Evolutionary conservation across 64 coral and sea anemone genomes (phyloP).

Genomic region (Montipora foliosa): DNA sequence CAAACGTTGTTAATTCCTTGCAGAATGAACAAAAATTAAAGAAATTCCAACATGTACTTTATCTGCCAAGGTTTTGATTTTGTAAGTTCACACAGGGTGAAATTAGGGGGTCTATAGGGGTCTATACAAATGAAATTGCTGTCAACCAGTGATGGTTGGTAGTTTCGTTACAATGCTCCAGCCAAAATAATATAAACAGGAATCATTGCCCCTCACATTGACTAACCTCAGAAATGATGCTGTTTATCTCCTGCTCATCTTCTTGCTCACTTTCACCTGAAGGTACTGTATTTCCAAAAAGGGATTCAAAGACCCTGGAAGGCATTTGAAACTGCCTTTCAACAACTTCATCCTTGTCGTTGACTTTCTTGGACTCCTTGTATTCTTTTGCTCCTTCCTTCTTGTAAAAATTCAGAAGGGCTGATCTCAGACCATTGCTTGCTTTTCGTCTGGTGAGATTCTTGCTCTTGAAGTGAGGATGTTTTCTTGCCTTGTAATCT

Average conservation of each 20-base stretch:
- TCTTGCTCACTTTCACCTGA: background rate
- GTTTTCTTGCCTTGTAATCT: constrained; percentile 10
- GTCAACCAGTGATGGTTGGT: too few species aligned
- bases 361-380: constrained; percentile 24
- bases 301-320: constrained; percentile 5
- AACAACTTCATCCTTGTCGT: background rate
- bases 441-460: background rate
- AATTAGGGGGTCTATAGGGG: too few species aligned
- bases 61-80: too few species aligned
- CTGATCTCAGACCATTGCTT: constrained; percentile 26
- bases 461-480: constrained; percentile 20
- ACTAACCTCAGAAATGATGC: background rate
- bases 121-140: too few species aligned
- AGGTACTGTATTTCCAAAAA: background rate
- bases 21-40: too few species aligned
- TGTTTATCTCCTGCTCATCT: constrained; percentile 2
- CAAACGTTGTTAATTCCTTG: too few species aligned
- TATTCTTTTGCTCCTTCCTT: constrained; percentile 44
- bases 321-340: constrained; percentile 51
- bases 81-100: too few species aligned
- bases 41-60: too few species aligned
- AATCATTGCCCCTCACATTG: background rate
- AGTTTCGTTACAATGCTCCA: too few species aligned
- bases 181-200: too few species aligned
- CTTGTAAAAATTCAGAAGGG: constrained; percentile 34